phyloP scores from a whole-genome alignment of 1,140 invertebrate species.

The Ips typographus region DNA sequence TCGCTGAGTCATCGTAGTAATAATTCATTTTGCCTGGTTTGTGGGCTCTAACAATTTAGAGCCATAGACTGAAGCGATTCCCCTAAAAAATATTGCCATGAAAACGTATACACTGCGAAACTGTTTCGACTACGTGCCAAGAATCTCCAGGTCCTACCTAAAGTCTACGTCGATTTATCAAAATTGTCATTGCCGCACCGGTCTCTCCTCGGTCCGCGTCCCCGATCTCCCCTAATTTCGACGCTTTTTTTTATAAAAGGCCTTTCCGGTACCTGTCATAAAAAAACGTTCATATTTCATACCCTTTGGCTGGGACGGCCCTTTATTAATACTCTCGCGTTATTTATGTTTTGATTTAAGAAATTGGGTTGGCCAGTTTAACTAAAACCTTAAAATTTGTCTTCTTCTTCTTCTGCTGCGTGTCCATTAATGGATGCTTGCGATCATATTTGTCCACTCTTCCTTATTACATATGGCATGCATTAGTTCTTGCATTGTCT shows the following conservation, averaged over 20 bases:
- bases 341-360: constrained; percentile 24
- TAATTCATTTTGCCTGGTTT: no score
- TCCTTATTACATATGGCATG: no score
- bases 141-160: constrained; percentile 20
- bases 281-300: constrained; percentile 34
- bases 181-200: constrained; percentile 26
- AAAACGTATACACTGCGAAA: constrained; percentile 31
- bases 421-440: no score
- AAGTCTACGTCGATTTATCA: constrained; percentile 32
- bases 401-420: no score
- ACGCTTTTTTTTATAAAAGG: constrained; percentile 32
- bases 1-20: background rate
- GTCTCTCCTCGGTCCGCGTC: constrained; percentile 1
- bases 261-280: constrained; percentile 32
- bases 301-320: constrained; percentile 15
- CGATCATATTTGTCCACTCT: no score
- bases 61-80: background rate
- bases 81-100: constrained; percentile 18
- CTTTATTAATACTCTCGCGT: constrained; percentile 19
- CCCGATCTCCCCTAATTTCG: constrained; percentile 21
- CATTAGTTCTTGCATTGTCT: no score
- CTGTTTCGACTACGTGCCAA: constrained; percentile 28
- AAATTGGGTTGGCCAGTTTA: background rate
- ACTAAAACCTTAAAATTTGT: no score
- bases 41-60: no score